Percentiles rank a stretch among this genome's conserved stretches.
phyloP scores from a whole-genome alignment of 2,113 vertebrate species.

The Cnemophilus loriae region DNA sequence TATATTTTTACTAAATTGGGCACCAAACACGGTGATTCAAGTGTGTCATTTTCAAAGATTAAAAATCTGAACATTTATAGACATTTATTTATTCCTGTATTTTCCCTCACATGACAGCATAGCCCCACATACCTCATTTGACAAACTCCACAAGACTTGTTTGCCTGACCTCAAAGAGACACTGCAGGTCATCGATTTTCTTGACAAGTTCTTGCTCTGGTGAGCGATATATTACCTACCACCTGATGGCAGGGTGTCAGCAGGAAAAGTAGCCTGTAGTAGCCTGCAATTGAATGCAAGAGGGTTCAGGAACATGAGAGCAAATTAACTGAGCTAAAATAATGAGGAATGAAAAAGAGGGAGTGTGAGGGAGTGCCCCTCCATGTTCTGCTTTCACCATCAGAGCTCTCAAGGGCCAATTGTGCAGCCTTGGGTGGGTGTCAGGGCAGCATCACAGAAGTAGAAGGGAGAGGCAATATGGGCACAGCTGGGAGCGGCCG shows the following conservation, averaged over 20 bases:
- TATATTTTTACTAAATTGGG: neutral
- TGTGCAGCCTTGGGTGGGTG: neutral
- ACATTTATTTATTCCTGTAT: neutral
- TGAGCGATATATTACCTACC: neutral
- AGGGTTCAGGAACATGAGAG: neutral
- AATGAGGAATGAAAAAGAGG: neutral
- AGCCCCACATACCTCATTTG: neutral
- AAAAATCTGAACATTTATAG: neutral
- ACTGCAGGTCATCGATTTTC: neutral
- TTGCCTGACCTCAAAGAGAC: neutral
- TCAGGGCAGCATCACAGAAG: neutral
- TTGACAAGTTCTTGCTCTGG: neutral
- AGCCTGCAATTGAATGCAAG: neutral
- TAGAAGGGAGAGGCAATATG: neutral
- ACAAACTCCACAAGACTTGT: neutral
- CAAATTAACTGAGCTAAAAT: neutral
- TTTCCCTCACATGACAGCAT: neutral
- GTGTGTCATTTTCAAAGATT: neutral
- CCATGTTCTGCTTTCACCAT: neutral
- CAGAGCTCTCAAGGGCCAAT: neutral
- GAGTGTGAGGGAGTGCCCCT: neutral
- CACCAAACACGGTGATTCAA: neutral
- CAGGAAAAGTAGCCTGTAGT: neutral
- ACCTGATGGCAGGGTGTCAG: neutral
- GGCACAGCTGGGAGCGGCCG: fast-evolving